A percentile compares a stretch with the other conserved stretches of the same genome.
These are phyloP conservation scores for Tolmerus cingulatus DNA, from an alignment of 2,888 invertebrate species.

Conservation along the genomic window DNA sequence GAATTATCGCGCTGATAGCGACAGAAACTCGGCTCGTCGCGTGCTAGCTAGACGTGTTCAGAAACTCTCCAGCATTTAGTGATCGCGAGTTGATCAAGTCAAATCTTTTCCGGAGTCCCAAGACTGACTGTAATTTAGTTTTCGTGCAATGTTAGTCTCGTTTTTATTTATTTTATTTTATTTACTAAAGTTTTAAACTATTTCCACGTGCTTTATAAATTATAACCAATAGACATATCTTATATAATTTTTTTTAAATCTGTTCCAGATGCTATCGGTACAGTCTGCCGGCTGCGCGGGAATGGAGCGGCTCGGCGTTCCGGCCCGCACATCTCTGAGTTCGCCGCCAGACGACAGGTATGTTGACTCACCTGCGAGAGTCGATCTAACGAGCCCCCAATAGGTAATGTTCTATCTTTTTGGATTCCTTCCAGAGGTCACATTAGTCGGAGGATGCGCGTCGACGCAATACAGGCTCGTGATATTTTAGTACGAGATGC, in stretches of 20 bases:
- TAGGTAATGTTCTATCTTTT: constrained; percentile 8
- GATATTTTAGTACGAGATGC: constrained; percentile 57
- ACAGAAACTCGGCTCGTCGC: neutral
- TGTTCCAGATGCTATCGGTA: constrained; percentile 75
- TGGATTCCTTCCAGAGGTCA: constrained; percentile 56
- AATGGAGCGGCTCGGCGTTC: constrained; percentile 73
- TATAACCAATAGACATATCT: neutral
- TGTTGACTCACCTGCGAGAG: constrained; percentile 10
- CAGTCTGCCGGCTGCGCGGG: constrained; percentile 77
- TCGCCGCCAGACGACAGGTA: constrained; percentile 64
- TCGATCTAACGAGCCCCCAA: neutral
- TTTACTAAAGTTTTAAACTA: neutral
- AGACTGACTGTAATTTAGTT: neutral
- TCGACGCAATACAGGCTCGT: constrained; percentile 61
- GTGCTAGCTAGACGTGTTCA: constrained; percentile 8
- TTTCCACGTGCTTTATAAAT: too few relatives aligned
- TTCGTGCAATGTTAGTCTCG: neutral
- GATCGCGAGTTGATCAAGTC: neutral
- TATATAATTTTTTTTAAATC: constrained; percentile 62
- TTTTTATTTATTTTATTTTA: neutral
- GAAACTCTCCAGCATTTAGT: constrained; percentile 1
- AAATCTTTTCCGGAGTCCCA: neutral
- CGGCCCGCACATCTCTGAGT: constrained; percentile 65
- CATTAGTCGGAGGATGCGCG: constrained; percentile 63
- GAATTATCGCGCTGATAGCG: neutral